Evolutionary conservation across 2,113 vertebrate genomes (phyloP).

Genomic region (Solea solea): DNA sequence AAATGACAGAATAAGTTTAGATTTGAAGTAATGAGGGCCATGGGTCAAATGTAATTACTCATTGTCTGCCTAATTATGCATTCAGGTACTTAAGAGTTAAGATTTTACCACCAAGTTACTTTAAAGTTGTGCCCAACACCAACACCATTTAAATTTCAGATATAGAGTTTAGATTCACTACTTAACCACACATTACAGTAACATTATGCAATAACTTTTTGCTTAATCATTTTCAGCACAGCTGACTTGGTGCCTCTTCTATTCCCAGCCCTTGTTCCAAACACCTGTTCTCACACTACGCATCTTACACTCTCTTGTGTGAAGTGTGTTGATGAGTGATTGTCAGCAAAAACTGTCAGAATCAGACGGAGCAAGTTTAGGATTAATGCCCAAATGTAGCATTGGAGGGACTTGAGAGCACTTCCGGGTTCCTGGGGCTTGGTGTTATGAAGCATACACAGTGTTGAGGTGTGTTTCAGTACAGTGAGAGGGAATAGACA

Average conservation of each 20-base stretch:
- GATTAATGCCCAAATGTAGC: not conserved
- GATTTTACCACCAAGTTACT: too few relatives aligned
- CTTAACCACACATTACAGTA: too few relatives aligned
- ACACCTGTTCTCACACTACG: too few relatives aligned
- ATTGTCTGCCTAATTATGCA: not conserved
- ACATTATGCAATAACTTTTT: too few relatives aligned
- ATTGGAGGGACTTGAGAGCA: not conserved
- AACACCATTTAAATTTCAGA: too few relatives aligned
- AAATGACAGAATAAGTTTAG: slow-evolving; percentile 19
- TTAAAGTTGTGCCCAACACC: too few relatives aligned
- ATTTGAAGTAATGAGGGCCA: not conserved
- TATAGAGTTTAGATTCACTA: too few relatives aligned
- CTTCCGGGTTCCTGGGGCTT: not conserved
- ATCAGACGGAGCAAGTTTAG: not conserved
- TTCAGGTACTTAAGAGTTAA: not conserved
- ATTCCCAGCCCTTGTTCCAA: too few relatives aligned
- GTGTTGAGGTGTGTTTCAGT: not conserved
- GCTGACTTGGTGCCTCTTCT: too few relatives aligned
- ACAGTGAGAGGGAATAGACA: not conserved
- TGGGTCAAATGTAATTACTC: slow-evolving; percentile 8
- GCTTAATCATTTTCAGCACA: too few relatives aligned
- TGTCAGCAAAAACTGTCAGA: not conserved
- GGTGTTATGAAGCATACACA: not conserved
- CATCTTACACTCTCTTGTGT: too few relatives aligned
- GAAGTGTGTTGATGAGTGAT: not conserved